A percentile compares a stretch with the other conserved stretches of the same genome.
Conservation (phyloP, 2,888 invertebrate genomes). For the Caenorhabditis becei region DNA sequence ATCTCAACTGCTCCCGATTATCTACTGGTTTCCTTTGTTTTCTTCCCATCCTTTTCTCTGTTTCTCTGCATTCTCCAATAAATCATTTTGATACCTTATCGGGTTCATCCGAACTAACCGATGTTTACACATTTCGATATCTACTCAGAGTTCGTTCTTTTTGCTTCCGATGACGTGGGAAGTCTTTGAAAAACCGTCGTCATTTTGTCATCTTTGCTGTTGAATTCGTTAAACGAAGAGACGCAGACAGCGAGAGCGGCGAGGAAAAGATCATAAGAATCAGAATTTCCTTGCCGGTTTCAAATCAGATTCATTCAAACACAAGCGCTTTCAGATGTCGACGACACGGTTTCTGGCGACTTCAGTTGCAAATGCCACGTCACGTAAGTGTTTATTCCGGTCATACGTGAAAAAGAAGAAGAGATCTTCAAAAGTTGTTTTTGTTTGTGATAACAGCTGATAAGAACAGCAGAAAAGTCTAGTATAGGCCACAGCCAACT, state of each 20-base stretch:
- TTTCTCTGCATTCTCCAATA: conserved; percentile 18
- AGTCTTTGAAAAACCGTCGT: conserved; percentile 30
- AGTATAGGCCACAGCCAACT: background rate
- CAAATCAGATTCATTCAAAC: conserved; percentile 21
- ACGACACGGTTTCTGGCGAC: conserved; percentile 26
- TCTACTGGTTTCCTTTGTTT: conserved; percentile 7
- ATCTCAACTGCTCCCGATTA: conserved; percentile 7
- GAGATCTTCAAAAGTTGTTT: no score
- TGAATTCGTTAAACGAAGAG: conserved; percentile 50
- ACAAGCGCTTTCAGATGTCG: conserved; percentile 45
- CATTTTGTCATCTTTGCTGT: conserved; percentile 51
- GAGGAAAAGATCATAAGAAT: conserved; percentile 46
- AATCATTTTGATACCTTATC: conserved; percentile 29
- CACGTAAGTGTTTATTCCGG: conserved; percentile 39
- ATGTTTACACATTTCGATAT: conserved; percentile 44
- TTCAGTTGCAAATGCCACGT: conserved; percentile 27
- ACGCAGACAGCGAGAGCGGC: conserved; percentile 44
- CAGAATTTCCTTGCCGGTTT: conserved; percentile 22
- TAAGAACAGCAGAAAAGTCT: no score
- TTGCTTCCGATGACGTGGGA: conserved; percentile 33
- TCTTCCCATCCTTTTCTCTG: no score
- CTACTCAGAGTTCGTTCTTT: background rate
- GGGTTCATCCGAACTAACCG: conserved; percentile 14
- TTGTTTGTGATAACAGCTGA: no score
- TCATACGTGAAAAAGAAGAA: no score